phyloP scores from a whole-genome alignment of 2,888 invertebrate genomes.

The Geotrupes spiniger region DNA sequence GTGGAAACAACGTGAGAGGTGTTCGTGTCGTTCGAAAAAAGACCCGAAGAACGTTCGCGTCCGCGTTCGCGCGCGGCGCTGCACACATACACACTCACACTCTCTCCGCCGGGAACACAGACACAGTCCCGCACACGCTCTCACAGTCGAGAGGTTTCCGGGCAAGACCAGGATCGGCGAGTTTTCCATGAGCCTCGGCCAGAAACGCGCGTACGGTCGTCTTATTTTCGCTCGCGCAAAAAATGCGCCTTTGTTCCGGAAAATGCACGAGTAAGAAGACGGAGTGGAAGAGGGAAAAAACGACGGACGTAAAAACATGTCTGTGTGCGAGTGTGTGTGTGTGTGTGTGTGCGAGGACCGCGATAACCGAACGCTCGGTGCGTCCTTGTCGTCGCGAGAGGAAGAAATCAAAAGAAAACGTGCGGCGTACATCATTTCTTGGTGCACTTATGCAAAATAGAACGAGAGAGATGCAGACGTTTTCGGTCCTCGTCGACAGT shows the following conservation, averaged over 20 bases:
- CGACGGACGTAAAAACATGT: conserved; percentile 31
- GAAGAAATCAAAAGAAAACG: conserved; percentile 36
- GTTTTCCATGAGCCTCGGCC: conserved; percentile 11
- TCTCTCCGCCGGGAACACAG: conserved; percentile 26
- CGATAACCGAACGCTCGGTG: conserved; percentile 9
- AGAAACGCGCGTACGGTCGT: conserved; percentile 15
- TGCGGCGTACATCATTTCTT: conserved; percentile 42
- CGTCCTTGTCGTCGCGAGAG: conserved; percentile 8
- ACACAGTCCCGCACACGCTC: conserved; percentile 24
- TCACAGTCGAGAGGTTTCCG: conserved; percentile 28
- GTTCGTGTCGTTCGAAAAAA: not conserved
- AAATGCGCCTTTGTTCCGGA: conserved; percentile 29
- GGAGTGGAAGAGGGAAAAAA: conserved; percentile 23
- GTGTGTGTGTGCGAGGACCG: conserved; percentile 8
- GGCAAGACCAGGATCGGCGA: conserved; percentile 20
- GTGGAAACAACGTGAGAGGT: too few relatives aligned
- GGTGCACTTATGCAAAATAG: conserved; percentile 50
- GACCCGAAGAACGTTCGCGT: conserved; percentile 23
- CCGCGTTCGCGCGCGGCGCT: conserved; percentile 32
- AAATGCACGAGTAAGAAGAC: conserved; percentile 23
- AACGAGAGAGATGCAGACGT: conserved; percentile 19
- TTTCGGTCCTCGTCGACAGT: conserved; percentile 43
- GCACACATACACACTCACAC: conserved; percentile 17
- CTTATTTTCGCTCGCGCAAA: conserved; percentile 10
- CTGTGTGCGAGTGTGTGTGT: conserved; percentile 25